Base-by-base conservation (phyloP, 2,113 vertebrate genomes). In the Mustela lutreola region DNA sequence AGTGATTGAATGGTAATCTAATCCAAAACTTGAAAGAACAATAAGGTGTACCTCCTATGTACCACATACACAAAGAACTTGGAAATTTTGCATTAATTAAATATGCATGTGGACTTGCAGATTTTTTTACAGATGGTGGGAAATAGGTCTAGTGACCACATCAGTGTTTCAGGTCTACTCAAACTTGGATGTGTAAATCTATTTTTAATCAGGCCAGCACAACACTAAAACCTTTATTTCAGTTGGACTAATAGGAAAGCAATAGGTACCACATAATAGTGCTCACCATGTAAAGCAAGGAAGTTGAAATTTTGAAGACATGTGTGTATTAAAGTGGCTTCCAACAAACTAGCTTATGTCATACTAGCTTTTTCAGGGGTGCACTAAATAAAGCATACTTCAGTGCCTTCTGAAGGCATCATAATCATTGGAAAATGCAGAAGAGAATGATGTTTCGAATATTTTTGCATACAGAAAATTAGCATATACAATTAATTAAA, bases 81-180 rank as follows among this genome's bases (percentile, higher is more conserved):
- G 45, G 10, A 53, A 50, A 82, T 98, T 96, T 93, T 70, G 10
- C 70, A 79, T 63, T 82, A 73, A 22, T 33, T 31, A 96, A 90
- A 53, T 67, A 62, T 39, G 76, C 9, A 26, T 84, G 16, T 88
- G 87, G 26, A 75, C 22, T 50, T 81, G 75, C 2, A 88, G 1
- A 73, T 31, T 96, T 45, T 98, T 92, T 58, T 95, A 45, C 96
- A 96, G 82, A 71, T 96, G 65, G 45, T 96, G 45, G 81, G 36
- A 94, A 62, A 76, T 90, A 97, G 24, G 84, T 96, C 62, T 18
- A 50, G 33, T 95, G 96, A 97, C 45, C 53, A 5, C 8, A 53
- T 2, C 19, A 33, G 7, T 89, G 28, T 11, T 92, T 24, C 82
- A 0, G 0, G 45, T 97, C 42, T 82, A 33, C 26, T 83, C 33